Evolutionary conservation across 30 jellyfish, hydroid and myxozoan species (phyloP).

Genomic region (Cassiopea xamachana): DNA sequence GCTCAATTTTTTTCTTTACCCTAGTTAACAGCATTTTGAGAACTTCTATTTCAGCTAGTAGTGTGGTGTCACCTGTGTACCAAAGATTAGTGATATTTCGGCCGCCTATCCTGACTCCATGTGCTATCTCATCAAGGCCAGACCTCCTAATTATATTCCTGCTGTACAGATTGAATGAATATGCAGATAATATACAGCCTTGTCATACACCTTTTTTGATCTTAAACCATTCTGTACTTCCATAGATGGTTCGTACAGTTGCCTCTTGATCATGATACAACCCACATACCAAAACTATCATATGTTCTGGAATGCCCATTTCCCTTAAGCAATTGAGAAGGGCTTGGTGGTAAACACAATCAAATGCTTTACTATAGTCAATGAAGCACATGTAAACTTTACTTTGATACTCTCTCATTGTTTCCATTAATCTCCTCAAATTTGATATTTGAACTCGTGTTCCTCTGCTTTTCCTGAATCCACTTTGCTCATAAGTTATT

Average conservation of each 20-base stretch:
- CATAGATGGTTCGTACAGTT: conserved; percentile 4
- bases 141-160: too few species aligned
- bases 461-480: conserved; percentile 51
- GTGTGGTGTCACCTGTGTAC: conserved; percentile 31
- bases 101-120: too few species aligned
- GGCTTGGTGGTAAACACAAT: conserved; percentile 36
- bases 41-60: neutral
- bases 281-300: conserved; percentile 9
- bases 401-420: conserved; percentile 26
- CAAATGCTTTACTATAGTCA: conserved; percentile 25
- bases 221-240: conserved; percentile 12
- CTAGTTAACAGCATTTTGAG: neutral
- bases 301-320: conserved; percentile 55
- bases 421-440: conserved; percentile 21
- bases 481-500: neutral
- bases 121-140: too few species aligned
- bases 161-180: neutral
- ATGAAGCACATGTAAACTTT: conserved; percentile 11
- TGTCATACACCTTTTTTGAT: conserved; percentile 14
- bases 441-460: conserved; percentile 10
- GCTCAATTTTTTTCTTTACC: neutral
- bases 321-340: conserved; percentile 26
- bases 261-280: conserved; percentile 8
- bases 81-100: neutral
- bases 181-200: conserved; percentile 19